Evolutionary conservation across 2,797 vertebrate species (phyloP).

Genomic region (Protosalanx chinensis): DNA sequence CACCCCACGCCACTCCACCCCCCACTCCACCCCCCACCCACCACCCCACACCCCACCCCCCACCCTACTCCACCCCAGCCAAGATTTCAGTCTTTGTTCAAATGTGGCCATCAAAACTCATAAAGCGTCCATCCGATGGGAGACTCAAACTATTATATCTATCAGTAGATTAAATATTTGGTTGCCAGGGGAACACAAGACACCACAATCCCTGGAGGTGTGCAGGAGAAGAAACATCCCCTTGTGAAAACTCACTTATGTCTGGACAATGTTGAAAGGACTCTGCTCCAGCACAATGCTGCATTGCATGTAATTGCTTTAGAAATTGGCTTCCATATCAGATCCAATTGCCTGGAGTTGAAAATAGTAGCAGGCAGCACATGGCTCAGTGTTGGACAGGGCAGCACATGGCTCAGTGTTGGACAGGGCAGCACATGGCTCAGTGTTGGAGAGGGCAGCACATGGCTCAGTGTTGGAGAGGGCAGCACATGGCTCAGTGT

Average conservation of each 20-base stretch:
- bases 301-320: slow-evolving; percentile 23
- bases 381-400: slow-evolving; percentile 32
- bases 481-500: no score
- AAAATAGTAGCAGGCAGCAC: slow-evolving; percentile 12
- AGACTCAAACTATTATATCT: slow-evolving; percentile 30
- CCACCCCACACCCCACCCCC: slow-evolving; percentile 25
- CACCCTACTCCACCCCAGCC: neutral
- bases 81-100: slow-evolving; percentile 42
- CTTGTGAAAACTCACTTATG: slow-evolving; percentile 1
- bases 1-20: no score
- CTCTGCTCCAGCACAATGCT: slow-evolving; percentile 33
- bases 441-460: no score
- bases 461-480: no score
- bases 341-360: slow-evolving; percentile 40
- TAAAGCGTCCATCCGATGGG: slow-evolving; percentile 36
- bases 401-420: slow-evolving; percentile 9
- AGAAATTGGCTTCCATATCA: slow-evolving; percentile 37
- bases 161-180: slow-evolving; percentile 39
- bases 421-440: no score
- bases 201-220: slow-evolving; percentile 23
- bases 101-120: slow-evolving; percentile 41
- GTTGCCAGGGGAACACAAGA: slow-evolving; percentile 42
- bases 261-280: slow-evolving; percentile 19
- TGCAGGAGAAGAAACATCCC: slow-evolving; percentile 17
- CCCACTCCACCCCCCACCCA: slow-evolving; percentile 15